These are phyloP conservation scores for Lithodes maja DNA, from an alignment of 2,888 invertebrate genomes.

Conservation along the genomic window DNA sequence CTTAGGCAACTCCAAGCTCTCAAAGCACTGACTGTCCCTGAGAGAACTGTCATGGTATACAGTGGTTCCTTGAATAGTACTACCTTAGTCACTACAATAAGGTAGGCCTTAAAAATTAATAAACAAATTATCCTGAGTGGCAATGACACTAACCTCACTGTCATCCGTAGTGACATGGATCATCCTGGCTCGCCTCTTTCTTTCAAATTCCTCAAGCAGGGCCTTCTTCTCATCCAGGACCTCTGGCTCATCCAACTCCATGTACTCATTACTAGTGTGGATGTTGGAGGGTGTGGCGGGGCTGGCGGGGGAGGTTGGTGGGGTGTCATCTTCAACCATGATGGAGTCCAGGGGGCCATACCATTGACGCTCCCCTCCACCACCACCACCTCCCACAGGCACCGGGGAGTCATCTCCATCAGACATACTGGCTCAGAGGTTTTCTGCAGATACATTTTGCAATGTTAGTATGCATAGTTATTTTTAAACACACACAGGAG, in stretches of 20 bases:
- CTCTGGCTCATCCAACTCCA: slow-evolving; percentile 82
- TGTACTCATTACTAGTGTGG: slow-evolving; percentile 68
- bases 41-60: too few relatives aligned
- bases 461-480: too few relatives aligned
- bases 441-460: too few relatives aligned
- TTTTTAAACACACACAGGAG: too few relatives aligned
- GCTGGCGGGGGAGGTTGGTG: slow-evolving; percentile 50
- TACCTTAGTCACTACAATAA: too few relatives aligned
- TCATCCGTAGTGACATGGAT: slow-evolving; percentile 99
- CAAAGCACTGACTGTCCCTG: too few relatives aligned
- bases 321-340: slow-evolving; percentile 35
- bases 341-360: slow-evolving; percentile 44
- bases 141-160: too few relatives aligned
- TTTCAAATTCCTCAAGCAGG: slow-evolving; percentile 95
- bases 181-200: slow-evolving; percentile 92
- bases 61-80: too few relatives aligned
- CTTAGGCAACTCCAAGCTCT: too few relatives aligned
- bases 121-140: too few relatives aligned
- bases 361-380: slow-evolving; percentile 46
- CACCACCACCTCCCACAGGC: slow-evolving; percentile 39
- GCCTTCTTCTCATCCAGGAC: slow-evolving; percentile 92
- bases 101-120: too few relatives aligned
- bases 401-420: slow-evolving; percentile 58
- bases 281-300: slow-evolving; percentile 59
- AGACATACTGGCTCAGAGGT: too few relatives aligned